Evolutionary conservation across 2,797 vertebrate genomes (phyloP), one percentile per base, ranked within the genome.

Genomic region (Gorsachius magnificus): DNA sequence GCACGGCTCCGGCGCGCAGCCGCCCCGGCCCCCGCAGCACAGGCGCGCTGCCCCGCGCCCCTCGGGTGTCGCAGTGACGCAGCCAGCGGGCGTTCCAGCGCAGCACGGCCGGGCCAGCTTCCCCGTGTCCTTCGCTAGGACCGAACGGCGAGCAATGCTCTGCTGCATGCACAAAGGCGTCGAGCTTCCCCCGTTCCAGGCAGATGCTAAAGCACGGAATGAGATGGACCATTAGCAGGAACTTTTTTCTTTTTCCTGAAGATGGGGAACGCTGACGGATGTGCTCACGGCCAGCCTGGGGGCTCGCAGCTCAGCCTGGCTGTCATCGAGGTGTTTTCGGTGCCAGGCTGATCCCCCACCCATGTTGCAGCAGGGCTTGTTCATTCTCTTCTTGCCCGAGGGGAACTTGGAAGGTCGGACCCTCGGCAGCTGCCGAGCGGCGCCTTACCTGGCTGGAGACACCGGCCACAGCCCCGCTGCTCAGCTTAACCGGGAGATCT

Each of bases 81-180:
- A 3, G 41, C 4, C 10, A 48, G 43, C 5, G 10, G 9, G 28
- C 33, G 1, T 11, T 6, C 2, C 22, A 11, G 28, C 50, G 6
- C 69, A 22, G 81, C 50, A 1, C 1, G 6, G 13, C 7, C 5
- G 63, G 21, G 26, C 24, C n/a, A 6, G 20, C 48, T 46, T 19
- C 36, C 25, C 36, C 1, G 6, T 1, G 33, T 10, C 25, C 24
- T 0, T 6, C 0, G 8, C n/a, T 4, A 7, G 68, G 53, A 11
- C 7, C 2, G 0, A 14, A 1, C 56, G 0, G n/a, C 5, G 38
- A 9, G 46, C 24, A 1, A 1, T 0, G 54, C 56, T 16, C 29
- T 12, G 17, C 75, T 10, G 29, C 11, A 2, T 6, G 10, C 60
- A 1, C 50, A 0, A 0, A 5, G 35, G 33, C 2, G 13, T 9